Evolutionary conservation across 2,113 vertebrate genomes (phyloP), one percentile per base, ranked within the genome.

Genomic region (Phylloscopus trochilus): DNA sequence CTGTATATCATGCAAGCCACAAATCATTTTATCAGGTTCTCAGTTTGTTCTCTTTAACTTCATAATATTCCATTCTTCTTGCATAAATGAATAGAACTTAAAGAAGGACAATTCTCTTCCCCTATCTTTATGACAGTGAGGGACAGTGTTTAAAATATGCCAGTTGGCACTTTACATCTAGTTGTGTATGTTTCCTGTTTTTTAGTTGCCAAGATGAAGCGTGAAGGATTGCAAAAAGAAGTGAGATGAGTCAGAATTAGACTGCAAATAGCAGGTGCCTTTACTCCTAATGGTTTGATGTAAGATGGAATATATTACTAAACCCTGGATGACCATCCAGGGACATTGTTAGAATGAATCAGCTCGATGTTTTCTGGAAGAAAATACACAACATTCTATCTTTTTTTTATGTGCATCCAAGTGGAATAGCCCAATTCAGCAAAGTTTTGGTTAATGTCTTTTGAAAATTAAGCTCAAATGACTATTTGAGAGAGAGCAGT

Each of bases 41-140:
- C 33, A 35, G 3, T 85, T 83, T 90, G 24, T 70, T 90, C 64
- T 80, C 13, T 90, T 70, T 43, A 64, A 35, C 9, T 69, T 77
- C 27, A 18, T 52, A 55, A 17, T 49, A 6, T 78, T 88, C 35
- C 4, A 21, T 83, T 75, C 16, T 55, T 53, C 27, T 63, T 44
- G 14, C 8, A 3, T 59, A 53, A 90, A 74, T 30, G 47, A 73
- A 19, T 18, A 58, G 26, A 90, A 68, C 15, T 46, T 37, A 76
- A 90, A 53, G 44, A 15, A 89, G 35, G 26, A 53, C 26, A 10
- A 8, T 60, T 8, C 15, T 55, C 14, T 63, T 56, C 6, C 23
- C 27, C 13, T 22, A 0, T 52, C 22, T 66, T 80, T 66, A 37
- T 26, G n/a, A 39, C 0, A 1, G 41, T 15, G 20, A 62, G 17